Conservation (phyloP, 2,888 invertebrate genomes). For the Lepidochitona cinerea region DNA sequence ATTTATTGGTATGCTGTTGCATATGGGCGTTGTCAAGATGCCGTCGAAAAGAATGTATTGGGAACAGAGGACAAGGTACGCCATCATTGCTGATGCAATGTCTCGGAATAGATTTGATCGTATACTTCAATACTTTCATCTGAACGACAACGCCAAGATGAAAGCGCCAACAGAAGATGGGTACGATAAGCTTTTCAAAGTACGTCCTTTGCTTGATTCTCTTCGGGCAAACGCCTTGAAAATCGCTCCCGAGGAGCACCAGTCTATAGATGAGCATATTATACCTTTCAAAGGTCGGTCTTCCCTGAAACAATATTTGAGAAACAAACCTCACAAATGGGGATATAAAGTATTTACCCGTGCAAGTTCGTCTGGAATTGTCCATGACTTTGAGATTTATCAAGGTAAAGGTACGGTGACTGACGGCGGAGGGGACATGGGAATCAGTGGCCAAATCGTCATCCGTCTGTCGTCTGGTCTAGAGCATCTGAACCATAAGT, state of each 20-base stretch:
- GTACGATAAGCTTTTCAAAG: constrained; percentile 23
- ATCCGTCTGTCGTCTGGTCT: constrained; percentile 11
- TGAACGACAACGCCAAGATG: constrained; percentile 19
- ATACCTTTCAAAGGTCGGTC: constrained; percentile 22
- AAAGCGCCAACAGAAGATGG: constrained; percentile 16
- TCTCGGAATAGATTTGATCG: constrained; percentile 19
- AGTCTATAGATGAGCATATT: constrained; percentile 28
- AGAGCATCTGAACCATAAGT: constrained; percentile 21
- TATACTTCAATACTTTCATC: constrained; percentile 14
- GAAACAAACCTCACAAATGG: constrained; percentile 24
- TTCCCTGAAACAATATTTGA: constrained; percentile 22
- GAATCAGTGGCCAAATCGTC: constrained; percentile 21
- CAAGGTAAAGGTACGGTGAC: constrained; percentile 9
- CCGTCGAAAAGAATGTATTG: constrained; percentile 22
- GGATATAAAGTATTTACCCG: constrained; percentile 31
- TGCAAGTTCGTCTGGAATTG: constrained; percentile 27
- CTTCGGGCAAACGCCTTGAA: constrained; percentile 15
- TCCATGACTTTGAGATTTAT: constrained; percentile 31
- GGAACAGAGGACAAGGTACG: constrained; percentile 11
- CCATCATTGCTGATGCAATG: constrained; percentile 22
- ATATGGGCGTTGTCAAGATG: constrained; percentile 24
- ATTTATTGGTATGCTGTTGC: constrained; percentile 13
- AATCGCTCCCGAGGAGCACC: constrained; percentile 15
- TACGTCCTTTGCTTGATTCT: constrained; percentile 24
- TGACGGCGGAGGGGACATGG: background rate